Conservation (phyloP, 2,888 invertebrate species). For the Argyra leucocephala region DNA sequence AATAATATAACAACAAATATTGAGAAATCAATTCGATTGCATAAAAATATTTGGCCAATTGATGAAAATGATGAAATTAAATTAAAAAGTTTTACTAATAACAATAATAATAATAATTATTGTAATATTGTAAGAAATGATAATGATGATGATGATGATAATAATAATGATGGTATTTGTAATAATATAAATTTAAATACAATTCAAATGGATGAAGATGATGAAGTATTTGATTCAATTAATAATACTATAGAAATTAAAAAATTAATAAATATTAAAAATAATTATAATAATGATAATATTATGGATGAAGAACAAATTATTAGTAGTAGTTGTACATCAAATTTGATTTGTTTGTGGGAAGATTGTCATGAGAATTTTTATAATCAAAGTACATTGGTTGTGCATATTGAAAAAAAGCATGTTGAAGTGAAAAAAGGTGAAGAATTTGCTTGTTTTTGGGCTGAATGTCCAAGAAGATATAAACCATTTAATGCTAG, state of each 20-base stretch:
- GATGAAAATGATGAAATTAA: conserved; percentile 34
- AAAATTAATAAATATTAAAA: background rate
- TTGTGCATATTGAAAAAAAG: conserved; percentile 71
- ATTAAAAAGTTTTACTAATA: conserved; percentile 15
- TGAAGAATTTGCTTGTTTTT: conserved; percentile 86
- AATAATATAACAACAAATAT: conserved; percentile 24
- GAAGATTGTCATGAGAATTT: conserved; percentile 73
- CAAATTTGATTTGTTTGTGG: conserved; percentile 61
- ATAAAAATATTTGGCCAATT: conserved; percentile 41
- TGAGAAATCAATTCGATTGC: conserved; percentile 39
- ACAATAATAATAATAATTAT: conserved; percentile 12
- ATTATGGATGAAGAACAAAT: background rate
- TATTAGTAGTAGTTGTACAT: background rate
- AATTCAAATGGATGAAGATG: conserved; percentile 24
- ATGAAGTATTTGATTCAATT: conserved; percentile 17
- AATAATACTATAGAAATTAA: background rate
- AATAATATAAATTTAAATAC: conserved; percentile 15
- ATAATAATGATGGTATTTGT: conserved; percentile 18
- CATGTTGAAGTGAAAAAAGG: conserved; percentile 81
- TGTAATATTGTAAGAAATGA: no score
- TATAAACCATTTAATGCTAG: conserved; percentile 92
- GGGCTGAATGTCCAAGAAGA: conserved; percentile 83
- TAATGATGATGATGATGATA: conserved; percentile 17
- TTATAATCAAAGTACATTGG: conserved; percentile 67
- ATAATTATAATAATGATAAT: background rate